These are phyloP conservation scores for Hydropsyche betteni DNA, from an alignment of 2,888 invertebrate species.

Conservation along the genomic window DNA sequence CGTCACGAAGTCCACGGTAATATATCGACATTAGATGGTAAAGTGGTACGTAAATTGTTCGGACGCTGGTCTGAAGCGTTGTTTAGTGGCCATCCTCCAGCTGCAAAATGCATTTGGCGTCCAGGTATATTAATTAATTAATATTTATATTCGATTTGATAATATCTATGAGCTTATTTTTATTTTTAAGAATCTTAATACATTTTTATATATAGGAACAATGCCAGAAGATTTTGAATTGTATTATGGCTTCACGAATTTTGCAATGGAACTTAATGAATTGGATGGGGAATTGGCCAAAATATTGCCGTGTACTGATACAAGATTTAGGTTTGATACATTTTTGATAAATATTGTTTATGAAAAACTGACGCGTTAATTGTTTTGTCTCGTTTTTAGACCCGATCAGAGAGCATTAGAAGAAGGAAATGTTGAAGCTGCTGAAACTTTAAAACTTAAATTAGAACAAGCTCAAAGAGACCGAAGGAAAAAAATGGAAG, in stretches of 20 bases:
- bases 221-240: slow-evolving; percentile 82
- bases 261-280: slow-evolving; percentile 87
- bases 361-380: background rate
- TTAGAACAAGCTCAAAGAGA: slow-evolving; percentile 81
- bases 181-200: background rate
- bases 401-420: slow-evolving; percentile 82
- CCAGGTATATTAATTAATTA: slow-evolving; percentile 64
- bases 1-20: slow-evolving; percentile 81
- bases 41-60: slow-evolving; percentile 70
- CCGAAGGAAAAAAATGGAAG: slow-evolving; percentile 69
- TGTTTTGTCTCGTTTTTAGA: slow-evolving; percentile 57
- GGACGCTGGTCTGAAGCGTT: slow-evolving; percentile 87
- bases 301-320: slow-evolving; percentile 77
- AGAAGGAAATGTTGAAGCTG: slow-evolving; percentile 76
- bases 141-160: background rate
- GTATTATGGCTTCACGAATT: slow-evolving; percentile 86
- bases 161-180: background rate
- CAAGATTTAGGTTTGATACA: slow-evolving; percentile 66
- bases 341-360: background rate
- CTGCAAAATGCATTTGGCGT: slow-evolving; percentile 80
- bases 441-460: slow-evolving; percentile 75
- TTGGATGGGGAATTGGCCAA: slow-evolving; percentile 70
- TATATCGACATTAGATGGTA: slow-evolving; percentile 68
- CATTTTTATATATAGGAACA: slow-evolving; percentile 63
- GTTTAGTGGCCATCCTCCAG: slow-evolving; percentile 76